Percentiles rank a stretch among this genome's conserved stretches.
Conservation (phyloP, 2,888 invertebrate genomes). For the Chironomus tentans region DNA sequence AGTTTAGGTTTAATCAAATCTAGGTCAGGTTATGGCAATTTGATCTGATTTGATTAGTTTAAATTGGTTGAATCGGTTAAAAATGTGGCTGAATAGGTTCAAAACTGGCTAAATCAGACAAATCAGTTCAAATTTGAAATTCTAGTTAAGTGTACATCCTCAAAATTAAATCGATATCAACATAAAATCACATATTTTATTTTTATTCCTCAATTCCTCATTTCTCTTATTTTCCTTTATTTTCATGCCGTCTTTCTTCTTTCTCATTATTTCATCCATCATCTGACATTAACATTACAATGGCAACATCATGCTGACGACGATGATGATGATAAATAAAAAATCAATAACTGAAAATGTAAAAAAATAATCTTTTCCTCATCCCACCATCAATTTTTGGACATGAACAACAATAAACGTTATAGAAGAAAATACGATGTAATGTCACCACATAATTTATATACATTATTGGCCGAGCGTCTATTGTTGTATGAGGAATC, state of each 20-base stretch:
- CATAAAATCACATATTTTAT: not conserved
- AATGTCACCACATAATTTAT: constrained; percentile 97
- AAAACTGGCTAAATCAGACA: no score
- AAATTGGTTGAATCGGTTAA: no score
- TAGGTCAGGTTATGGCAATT: no score
- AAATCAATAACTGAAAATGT: not conserved
- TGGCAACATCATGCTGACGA: not conserved
- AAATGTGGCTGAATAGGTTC: no score
- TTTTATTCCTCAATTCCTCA: not conserved
- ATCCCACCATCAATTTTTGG: not conserved
- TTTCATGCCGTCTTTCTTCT: not conserved
- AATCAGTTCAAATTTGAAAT: no score
- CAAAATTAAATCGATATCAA: no score
- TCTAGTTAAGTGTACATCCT: no score
- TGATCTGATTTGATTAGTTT: no score
- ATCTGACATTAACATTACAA: no score
- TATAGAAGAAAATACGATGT: constrained; percentile 94
- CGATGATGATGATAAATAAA: not conserved
- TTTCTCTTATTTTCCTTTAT: not conserved
- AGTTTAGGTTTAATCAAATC: no score
- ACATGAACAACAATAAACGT: constrained; percentile 29
- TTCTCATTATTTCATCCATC: no score
- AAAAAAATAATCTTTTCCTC: not conserved
- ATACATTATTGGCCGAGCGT: constrained; percentile 89
- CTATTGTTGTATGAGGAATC: constrained; percentile 81